A percentile compares a stretch with the other conserved stretches of the same genome.
phyloP scores from a whole-genome alignment of 2,888 invertebrate genomes.

The Leptarthrus brevirostris region DNA sequence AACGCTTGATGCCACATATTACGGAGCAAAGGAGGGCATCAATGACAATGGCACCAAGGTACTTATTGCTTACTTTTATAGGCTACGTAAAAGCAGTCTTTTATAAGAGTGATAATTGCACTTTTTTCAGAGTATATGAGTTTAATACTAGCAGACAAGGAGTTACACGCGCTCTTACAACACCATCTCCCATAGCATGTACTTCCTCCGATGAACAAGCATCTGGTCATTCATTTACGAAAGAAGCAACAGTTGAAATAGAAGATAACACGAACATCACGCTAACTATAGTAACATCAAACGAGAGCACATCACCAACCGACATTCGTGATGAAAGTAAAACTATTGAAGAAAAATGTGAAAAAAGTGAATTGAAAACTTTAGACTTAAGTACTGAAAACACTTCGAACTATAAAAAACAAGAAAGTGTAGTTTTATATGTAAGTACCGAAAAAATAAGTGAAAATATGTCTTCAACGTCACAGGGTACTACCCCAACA shows the following conservation, averaged over 20 bases:
- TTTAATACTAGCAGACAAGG: conserved; percentile 57
- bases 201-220: conserved; percentile 13
- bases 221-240: background rate
- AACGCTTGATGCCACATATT: conserved; percentile 62
- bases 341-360: conserved; percentile 43
- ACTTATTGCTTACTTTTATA: conserved; percentile 28
- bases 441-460: conserved; percentile 30
- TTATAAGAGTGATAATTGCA: too few species aligned
- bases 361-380: conserved; percentile 47
- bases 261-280: conserved; percentile 45
- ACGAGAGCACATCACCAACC: conserved; percentile 33
- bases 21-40: conserved; percentile 66
- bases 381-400: conserved; percentile 42
- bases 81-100: too few species aligned
- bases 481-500: conserved; percentile 50
- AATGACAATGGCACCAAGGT: conserved; percentile 65
- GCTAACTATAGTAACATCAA: conserved; percentile 34
- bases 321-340: conserved; percentile 48
- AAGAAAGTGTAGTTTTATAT: conserved; percentile 48
- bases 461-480: conserved; percentile 42
- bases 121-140: conserved; percentile 59
- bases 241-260: conserved; percentile 33
- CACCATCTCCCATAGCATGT: conserved; percentile 58
- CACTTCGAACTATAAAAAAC: conserved; percentile 42
- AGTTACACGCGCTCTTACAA: conserved; percentile 56